These are phyloP conservation scores for Lacerta agilis DNA, from an alignment of 2,797 vertebrate species.

Conservation along the genomic window DNA sequence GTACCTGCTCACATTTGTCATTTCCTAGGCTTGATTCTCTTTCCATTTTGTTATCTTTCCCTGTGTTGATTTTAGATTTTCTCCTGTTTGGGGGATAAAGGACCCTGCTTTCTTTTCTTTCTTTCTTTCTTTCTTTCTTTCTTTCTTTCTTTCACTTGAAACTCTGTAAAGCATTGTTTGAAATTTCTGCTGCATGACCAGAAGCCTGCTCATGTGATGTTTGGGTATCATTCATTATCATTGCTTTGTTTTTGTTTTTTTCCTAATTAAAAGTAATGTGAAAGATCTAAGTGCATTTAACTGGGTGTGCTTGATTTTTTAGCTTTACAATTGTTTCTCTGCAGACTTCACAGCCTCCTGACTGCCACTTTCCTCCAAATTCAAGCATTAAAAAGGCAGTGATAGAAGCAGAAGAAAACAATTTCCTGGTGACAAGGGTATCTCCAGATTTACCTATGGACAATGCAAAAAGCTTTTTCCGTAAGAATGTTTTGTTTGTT, in stretches of 20 bases:
- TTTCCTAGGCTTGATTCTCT: neutral
- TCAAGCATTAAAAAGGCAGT: conserved; percentile 44
- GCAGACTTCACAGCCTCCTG: conserved; percentile 53
- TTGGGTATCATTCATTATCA: neutral
- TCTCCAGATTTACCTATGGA: conserved; percentile 40
- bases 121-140: too few relatives aligned
- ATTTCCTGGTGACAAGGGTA: conserved; percentile 28
- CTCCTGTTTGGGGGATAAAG: neutral
- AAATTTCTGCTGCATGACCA: too few relatives aligned
- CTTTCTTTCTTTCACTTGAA: neutral
- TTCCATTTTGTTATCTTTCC: neutral
- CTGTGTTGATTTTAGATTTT: neutral
- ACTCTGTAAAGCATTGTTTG: neutral
- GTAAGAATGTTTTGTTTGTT: conserved; percentile 49
- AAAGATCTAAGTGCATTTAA: neutral
- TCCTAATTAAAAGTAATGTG: neutral
- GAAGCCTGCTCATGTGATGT: too few relatives aligned
- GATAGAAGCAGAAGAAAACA: conserved; percentile 35
- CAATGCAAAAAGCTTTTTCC: neutral
- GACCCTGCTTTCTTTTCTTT: neutral
- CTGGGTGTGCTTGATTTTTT: neutral
- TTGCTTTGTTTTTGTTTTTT: neutral
- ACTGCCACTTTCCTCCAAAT: conserved; percentile 35
- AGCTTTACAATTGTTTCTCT: conserved; percentile 14
- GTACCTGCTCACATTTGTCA: neutral